phyloP scores from a whole-genome alignment of 2,113 vertebrate species.

The Phaethon lepturus region DNA sequence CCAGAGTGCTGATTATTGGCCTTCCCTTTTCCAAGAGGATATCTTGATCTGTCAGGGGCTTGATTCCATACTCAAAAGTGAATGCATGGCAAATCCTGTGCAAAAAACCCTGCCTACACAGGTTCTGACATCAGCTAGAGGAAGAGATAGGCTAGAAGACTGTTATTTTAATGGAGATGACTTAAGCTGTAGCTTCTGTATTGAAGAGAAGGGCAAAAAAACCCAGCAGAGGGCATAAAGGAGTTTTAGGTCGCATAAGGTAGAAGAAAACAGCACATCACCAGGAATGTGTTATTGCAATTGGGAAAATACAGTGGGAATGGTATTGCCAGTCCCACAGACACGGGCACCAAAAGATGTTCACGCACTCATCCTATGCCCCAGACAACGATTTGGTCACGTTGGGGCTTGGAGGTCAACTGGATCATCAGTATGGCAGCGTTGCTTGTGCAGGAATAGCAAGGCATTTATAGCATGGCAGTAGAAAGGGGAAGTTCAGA shows the following conservation, averaged over 20 bases:
- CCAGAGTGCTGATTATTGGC: background rate
- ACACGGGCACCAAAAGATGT: rapidly evolving
- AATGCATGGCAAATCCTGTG: background rate
- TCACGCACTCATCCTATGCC: background rate
- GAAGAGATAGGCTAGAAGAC: background rate
- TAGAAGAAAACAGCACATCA: background rate
- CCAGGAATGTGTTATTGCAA: background rate
- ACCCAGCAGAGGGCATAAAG: background rate
- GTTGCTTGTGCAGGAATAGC: background rate
- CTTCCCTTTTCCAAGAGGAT: background rate
- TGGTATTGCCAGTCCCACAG: background rate
- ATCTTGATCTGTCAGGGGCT: background rate
- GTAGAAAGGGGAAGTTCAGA: background rate
- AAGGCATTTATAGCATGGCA: background rate
- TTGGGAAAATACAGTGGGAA: background rate
- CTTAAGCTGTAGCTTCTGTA: background rate
- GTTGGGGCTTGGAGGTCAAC: background rate
- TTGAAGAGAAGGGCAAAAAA: background rate
- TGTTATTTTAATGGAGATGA: background rate
- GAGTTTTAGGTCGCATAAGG: background rate
- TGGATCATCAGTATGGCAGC: background rate
- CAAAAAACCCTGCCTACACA: background rate
- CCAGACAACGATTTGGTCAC: background rate
- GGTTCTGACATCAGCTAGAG: background rate
- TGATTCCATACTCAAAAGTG: background rate